Base-by-base conservation (phyloP, 2,888 invertebrate genomes). In the Diarsia rubi region DNA sequence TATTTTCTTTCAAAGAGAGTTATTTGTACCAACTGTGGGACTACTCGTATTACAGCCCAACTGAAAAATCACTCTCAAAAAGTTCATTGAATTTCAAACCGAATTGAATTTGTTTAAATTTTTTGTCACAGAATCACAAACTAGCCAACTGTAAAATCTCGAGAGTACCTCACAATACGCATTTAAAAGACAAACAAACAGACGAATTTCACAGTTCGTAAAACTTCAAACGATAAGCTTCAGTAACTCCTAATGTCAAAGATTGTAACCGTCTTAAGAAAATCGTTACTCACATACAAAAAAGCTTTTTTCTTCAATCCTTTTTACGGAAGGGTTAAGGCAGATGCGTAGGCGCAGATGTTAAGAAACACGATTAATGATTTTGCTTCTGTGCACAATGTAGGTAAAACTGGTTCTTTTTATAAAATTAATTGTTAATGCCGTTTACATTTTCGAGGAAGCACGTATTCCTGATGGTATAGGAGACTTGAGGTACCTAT, bases 311-410 rank as follows among this genome's bases (percentile, higher is more conserved):
- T 77, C 74, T 85, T 73, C 81, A 88, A 91, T 86, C 79, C 79
- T 88, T 91, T 91, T 90, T 90, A 82, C 84, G 84, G 90, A 93
- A 90, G 91, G 92, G 91, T 91, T 83, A 79, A 88, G 89, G 93
- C 96, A 95, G 96, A 94, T 96, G 96, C 87, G 89, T 91, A 91
- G 91, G 89, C 86, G 90, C 93, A 94, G 93, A 93, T 93, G 94
- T 79, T 57, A 79, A 75, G 84, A 54, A 69, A 82, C 83, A 81
- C 89, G 91, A 94, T 93, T 94, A 94, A 94, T 95, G 91, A 93
- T 91, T 90, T 88, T 81, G 90, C 92, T 93, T 92, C 93, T 90
- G 91, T 90, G 70, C 66, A 27, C 73, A 73, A 73, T 82, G 60
- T 84, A 68, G 62, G 79, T 75, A 82, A 82, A 83, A 81, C 81